Conservation (phyloP, 2,797 vertebrate genomes). For the Aselliscus stoliczkanus region DNA sequence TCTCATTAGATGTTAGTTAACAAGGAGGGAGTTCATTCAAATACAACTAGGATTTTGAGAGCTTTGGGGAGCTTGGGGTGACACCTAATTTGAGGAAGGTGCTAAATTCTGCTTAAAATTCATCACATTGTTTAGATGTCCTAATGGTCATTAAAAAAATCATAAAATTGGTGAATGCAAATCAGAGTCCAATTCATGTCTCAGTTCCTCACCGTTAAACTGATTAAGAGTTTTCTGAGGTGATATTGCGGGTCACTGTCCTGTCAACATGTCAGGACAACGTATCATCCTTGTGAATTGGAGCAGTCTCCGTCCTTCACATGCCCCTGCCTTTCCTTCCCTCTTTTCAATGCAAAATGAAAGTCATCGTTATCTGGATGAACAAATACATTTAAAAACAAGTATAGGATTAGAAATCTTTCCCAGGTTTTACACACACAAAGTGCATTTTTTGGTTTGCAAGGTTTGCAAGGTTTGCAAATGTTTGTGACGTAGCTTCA, state of each 20-base stretch:
- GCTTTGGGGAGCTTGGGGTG: not conserved
- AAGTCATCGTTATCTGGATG: not conserved
- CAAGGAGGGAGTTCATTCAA: not conserved
- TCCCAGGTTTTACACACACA: not conserved
- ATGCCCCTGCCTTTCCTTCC: not conserved
- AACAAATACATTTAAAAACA: not conserved
- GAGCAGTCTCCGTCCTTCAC: not conserved
- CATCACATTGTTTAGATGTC: not conserved
- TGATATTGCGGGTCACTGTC: not conserved
- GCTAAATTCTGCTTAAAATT: not conserved
- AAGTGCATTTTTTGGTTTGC: too few relatives aligned
- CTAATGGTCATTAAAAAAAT: not conserved
- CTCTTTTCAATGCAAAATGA: conserved; percentile 27
- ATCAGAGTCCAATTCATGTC: not conserved
- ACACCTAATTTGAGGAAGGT: not conserved
- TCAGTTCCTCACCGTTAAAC: not conserved
- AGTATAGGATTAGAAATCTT: not conserved
- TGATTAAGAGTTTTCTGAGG: not conserved
- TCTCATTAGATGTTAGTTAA: not conserved
- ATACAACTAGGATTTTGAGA: not conserved
- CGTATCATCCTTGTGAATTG: not conserved
- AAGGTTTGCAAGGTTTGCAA: too few relatives aligned
- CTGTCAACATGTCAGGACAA: too few relatives aligned
- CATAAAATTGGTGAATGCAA: not conserved
- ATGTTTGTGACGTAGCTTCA: too few relatives aligned